Evolutionary conservation across 2,888 invertebrate species (phyloP), one percentile per base, ranked within the genome.

Genomic region (Eristalis intricaria): DNA sequence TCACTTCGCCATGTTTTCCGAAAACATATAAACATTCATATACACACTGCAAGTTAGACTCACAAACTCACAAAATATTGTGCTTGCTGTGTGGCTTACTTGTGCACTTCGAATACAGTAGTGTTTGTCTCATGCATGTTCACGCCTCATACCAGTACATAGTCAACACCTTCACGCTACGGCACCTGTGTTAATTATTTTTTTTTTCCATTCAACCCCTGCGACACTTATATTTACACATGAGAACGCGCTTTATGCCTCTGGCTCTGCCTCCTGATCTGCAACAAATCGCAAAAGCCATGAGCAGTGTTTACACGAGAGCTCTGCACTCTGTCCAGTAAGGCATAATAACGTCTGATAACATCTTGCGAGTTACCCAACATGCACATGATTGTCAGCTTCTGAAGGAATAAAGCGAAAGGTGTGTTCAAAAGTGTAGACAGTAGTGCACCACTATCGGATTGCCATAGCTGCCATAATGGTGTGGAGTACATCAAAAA

Each of bases 341-440:
- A 65, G 84, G 83, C 75, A 73, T 84, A 87, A 79, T 87, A 84
- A 87, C 69, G 75, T 79, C 70, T 75, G 86, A 87, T 87, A 87
- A 79, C 86, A 83, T 87, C 78, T 84, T 79, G 79, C 66, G 63
- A 79, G 78, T 68, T 79, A 83, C 74, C 71, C 75, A 84, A 79
- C 83, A 83, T 84, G 86, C 84, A 83, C 86, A 79, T 70, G 71
- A 71, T 75, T 79, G 86, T 79, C 69, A 75, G 79, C 74, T 79
- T 78, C 70, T 79, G 74, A 66, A 71, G 82, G 81, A 73, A 73
- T 73, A 63, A 64, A 29, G 35, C 75, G 68, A 71, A 66, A 79
- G 86, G 86, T 87, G 83, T 79, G 74, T 23, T 86, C 11, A 64
- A 73, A 50, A 82, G 69, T 11, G 61, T 78, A n/a, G n/a, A n/a